Evolutionary conservation across 2,797 vertebrate genomes (phyloP).

Genomic region (Gymnopithys bicolor): DNA sequence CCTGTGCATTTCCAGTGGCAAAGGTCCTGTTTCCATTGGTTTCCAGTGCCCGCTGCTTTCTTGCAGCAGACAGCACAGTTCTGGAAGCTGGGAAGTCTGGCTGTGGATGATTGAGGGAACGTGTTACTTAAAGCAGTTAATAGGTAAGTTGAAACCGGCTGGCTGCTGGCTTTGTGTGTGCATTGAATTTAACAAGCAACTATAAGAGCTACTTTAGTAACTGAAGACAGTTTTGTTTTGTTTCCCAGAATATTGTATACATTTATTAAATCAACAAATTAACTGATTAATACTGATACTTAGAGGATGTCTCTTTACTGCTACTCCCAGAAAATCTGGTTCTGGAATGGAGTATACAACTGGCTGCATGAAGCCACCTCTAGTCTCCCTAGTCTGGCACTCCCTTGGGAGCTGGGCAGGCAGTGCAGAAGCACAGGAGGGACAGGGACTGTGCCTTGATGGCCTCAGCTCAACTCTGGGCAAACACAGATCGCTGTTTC

Average conservation of each 20-base stretch:
- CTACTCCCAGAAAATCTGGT: neutral
- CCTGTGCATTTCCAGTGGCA: neutral
- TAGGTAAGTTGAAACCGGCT: neutral
- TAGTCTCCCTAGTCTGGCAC: accelerated
- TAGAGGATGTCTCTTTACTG: neutral
- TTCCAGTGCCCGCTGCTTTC: neutral
- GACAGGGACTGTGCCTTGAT: neutral
- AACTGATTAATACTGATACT: neutral
- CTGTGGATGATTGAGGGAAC: neutral
- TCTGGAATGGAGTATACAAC: neutral
- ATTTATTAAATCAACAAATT: neutral
- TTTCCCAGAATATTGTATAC: neutral
- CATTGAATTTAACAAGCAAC: neutral
- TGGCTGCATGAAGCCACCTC: neutral
- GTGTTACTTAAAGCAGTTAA: neutral
- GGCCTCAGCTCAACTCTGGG: neutral
- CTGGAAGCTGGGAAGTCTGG: neutral
- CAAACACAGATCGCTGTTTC: neutral
- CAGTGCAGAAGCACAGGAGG: neutral
- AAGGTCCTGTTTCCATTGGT: neutral
- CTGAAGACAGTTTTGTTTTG: neutral
- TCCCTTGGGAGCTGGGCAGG: neutral
- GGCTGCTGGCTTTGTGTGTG: neutral
- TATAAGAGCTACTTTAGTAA: neutral
- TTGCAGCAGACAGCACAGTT: neutral